Evolutionary conservation across 2,797 vertebrate genomes (phyloP).

Genomic region (Arremon brunneinucha): DNA sequence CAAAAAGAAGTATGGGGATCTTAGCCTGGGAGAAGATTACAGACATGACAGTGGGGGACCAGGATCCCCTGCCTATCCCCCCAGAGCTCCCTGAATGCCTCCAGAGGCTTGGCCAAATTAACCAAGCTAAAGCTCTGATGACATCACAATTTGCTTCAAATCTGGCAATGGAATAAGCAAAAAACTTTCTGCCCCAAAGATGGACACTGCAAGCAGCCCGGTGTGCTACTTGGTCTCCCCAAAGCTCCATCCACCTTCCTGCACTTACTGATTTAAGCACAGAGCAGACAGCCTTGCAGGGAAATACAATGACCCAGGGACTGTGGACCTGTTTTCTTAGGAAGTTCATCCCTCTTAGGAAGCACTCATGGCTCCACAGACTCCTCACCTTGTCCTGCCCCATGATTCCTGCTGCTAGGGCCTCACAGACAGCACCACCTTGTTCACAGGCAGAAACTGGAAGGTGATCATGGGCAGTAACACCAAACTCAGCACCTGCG

Average conservation of each 20-base stretch:
- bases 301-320: background rate
- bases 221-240: background rate
- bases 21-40: background rate
- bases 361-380: background rate
- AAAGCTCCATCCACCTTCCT: background rate
- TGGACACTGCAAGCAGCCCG: background rate
- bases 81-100: background rate
- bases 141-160: background rate
- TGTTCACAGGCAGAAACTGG: background rate
- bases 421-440: background rate
- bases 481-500: background rate
- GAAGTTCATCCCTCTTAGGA: background rate
- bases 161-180: background rate
- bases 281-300: background rate
- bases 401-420: background rate
- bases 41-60: background rate
- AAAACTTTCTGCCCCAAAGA: background rate
- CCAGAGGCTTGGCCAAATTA: background rate
- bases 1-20: background rate
- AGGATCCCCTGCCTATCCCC: background rate
- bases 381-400: background rate
- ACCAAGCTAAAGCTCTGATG: background rate
- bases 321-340: background rate
- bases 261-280: background rate
- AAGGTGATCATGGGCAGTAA: background rate